Evolutionary conservation across 2,888 invertebrate species (phyloP), one percentile per base, ranked within the genome.

Genomic region (Phoronis australis): DNA sequence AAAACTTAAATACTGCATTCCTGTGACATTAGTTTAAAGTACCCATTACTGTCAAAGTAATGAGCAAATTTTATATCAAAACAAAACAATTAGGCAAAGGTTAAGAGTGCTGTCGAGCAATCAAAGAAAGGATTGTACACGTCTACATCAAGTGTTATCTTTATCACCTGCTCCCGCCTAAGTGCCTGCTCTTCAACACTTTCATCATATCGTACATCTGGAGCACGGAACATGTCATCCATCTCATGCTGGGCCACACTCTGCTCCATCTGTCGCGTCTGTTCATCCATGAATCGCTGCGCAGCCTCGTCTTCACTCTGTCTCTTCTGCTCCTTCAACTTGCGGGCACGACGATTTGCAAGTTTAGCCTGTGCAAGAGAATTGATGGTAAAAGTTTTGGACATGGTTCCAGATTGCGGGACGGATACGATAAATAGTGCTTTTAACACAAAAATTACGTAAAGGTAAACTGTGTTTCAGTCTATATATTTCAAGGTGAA

Each of bases 301-400:
- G 71, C 68, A 5, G 66, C 65, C 21, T 59, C 59, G 47, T 71
- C 70, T 42, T 72, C 71, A 45, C 62, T 44, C 35, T 59, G 60
- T 22, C 67, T 58, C 44, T 61, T 58, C 15, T 61, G 57, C 31
- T 67, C 69, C 1, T 57, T 57, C 43, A 65, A 51, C 31, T 55
- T 53, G 12, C 69, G 58, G 15, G 60, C 59, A 47, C 62, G 48
- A 21, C 70, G 57, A 3, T 68, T 61, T 22, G 64, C 61, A 24
- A 72, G 52, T 52, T 68, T 71, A 38, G 67, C 71, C 67, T 71
- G 48, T n/a, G n/a, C n/a, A n/a, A n/a, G n/a, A n/a, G n/a, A n/a
- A n/a, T n/a, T n/a, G n/a, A n/a, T n/a, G n/a, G n/a, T n/a, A n/a
- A n/a, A n/a, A n/a, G n/a, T n/a, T n/a, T n/a, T n/a, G n/a, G n/a